Base-by-base conservation (phyloP, 2,797 vertebrate genomes). In the Melopsittacus undulatus region DNA sequence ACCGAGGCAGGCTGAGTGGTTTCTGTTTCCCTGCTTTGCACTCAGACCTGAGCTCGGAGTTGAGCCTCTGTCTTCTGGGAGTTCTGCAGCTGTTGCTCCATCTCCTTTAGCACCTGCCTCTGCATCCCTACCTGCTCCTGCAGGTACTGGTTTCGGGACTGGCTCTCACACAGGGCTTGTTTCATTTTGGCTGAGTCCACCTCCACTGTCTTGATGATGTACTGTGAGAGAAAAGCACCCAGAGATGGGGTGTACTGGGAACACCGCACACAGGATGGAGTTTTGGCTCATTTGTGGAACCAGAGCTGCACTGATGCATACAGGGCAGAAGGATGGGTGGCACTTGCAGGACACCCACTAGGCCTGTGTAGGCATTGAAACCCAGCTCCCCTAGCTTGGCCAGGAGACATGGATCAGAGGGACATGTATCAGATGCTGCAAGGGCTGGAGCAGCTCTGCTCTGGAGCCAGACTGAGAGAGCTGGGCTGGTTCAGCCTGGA, bases 111-210 rank as follows among this genome's bases (percentile, higher is more conserved):
- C 94, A 98, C 98, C 94, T 98, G 98, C 69, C 98, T 97, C 97
- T 99, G 99, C 92, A 98, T 98, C 2, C 95, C 97, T 83, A 99
- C 98, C 97, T 99, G 99, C 96, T 99, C 99, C 97, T 99, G 98
- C 87, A 99, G 98, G 92, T 98, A 97, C 68, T 97, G 97, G 96
- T 98, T 99, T 94, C 97, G 98, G 87, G 95, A 91, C 97, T 99
- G 98, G 72, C 98, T 97, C 94, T 99, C 99, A 0, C 96, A 97
- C 83, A 99, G 97, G 40, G 98, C 98, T 87, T 98, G 98, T 95
- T 98, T 98, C 10, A 97, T 97, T 96, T 98, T 98, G 16, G 98
- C 77, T 0, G 98, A 99, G 94, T 99, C 98, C 63, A 98, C 98
- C 96, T 99, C 98, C 97, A 98, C 98, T 0, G 97, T 98, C 95